Evolutionary conservation across 2,888 invertebrate genomes (phyloP), one percentile per base, ranked within the genome.

Genomic region (Thymelicus lineola): DNA sequence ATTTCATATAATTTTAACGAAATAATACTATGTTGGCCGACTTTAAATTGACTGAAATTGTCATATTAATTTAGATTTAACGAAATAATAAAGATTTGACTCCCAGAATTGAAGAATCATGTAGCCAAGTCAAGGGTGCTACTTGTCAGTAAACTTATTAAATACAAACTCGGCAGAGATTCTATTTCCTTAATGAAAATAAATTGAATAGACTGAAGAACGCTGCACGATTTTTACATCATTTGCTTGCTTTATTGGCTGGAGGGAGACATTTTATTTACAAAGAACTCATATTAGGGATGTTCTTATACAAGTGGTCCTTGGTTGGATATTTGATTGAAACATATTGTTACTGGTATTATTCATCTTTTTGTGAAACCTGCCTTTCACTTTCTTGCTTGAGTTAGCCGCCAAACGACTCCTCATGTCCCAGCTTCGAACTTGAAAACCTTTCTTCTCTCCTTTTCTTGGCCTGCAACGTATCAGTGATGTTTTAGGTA

Each of bases 181-280:
- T 63, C 63, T 69, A 63, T 69, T 68, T 63, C 63, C 48, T 12
- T 69, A 69, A 69, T 69, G 69, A 69, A 69, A 69, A 58, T 58
- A 69, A 69, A 69, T 69, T 69, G 63, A 63, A 69, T 58, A 58
- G 48, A 20, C 62, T 58, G 28, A 42, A 42, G 62, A 57, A 12
- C 35, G 17, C 36, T 62, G 55, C 55, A 48, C 68, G 62, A 68
- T 62, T 62, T 68, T 68, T 68, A 62, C 20, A 48, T 20, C 9
- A 10, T 68, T 50, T 45, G 55, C 48, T 53, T 42, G 38, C 20
- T 53, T 55, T 61, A 46, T 68, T 20, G 53, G 17, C 45, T 46
- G 55, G 15, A 67, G 50, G 45, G 45, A 67, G 60, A 46, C 45
- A 48, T 68, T 62, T 68, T 20, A 62, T 57, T 68, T 55, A 50